Base-by-base conservation (phyloP, 1,140 invertebrate species). In the Dendrolimus kikuchii region DNA sequence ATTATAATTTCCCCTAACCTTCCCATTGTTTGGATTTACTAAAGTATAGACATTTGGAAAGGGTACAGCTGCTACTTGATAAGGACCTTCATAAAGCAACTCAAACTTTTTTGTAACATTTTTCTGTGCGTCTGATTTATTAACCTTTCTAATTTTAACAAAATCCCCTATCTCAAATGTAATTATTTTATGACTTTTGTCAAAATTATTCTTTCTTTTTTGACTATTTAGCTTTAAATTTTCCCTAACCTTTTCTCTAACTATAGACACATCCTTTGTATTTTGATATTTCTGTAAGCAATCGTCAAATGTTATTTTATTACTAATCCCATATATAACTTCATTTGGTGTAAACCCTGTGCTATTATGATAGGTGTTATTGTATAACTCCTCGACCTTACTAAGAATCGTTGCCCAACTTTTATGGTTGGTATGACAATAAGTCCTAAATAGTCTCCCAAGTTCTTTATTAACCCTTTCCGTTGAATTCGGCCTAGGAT, bases 381-480 rank as follows among this genome's bases (percentile, higher is more conserved):
- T 88, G 39, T 81, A 71, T 2, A 23, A 23, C 23, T 23, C 23
- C 23, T 23, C 23, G 1, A 23, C 23, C 23, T 23, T 23, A 3
- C 23, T 70, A 55, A 6, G 36, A n/a, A 57, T 47, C 0, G 43
- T 8, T 9, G 46, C 58, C 69, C 68, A 73, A 8, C 49, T 38
- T 4, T 62, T 46, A 55, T 74, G 74, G 37, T 44, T 45, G 2
- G 54, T 38, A 4, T 51, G 38, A 41, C 71, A 74, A 40, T 70
- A 70, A 1, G 62, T 67, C 10, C 72, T 54, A 46, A 76, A 75
- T 9, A 78, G 8, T 38, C 63, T 51, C 4, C 71, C 57, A n/a
- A 81, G 50, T 37, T 68, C 69, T 38, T 62, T 57, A 63, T 74
- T 76, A 0, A 66, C 64, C 8, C 74, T 53, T 42, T 80, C 71